Base-by-base conservation (phyloP, 2,888 invertebrate genomes). In the Orthosia gothica region DNA sequence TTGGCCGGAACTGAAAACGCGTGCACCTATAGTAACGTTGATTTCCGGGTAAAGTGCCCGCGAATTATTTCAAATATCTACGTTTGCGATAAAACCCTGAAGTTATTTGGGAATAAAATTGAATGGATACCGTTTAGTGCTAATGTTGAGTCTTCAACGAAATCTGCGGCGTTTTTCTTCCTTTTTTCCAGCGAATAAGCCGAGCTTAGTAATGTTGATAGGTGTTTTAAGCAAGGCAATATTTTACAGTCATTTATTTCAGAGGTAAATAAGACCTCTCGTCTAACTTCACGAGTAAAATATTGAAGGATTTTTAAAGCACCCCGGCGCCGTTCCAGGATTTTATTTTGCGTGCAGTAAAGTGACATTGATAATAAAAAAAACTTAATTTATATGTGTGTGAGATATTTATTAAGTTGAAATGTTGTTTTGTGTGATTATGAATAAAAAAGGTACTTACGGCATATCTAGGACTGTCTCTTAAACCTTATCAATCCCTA, bases 211-310 rank as follows among this genome's bases (percentile, higher is more conserved):
- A 84, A 86, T 70, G 76, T 76, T 85, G 76, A 75, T 85, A 76
- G 80, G 78, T 86, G 81, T 85, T 88, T 88, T 85, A 83, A 78
- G 75, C 79, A 50, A 74, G 79, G 84, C 68, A 83, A 87, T 88
- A 88, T 78, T 88, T 89, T 84, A 84, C 86, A 82, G 84, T 82
- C 78, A 85, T 90, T 89, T 89, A 87, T 89, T 88, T 79, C 75
- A 64, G 68, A 84, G 81, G 83, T 87, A 87, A 87, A 83, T 83
- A 83, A 83, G 83, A 82, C 63, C 79, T 82, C 70, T 82, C 73
- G 75, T 84, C 81, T 82, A 55, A 47, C 70, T 77, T 71, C 68
- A 71, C 81, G 79, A 78, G 65, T 72, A 81, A 84, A 85, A 79
- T 80, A 76, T 81, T 75, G 58, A 76, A 81, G 78, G 81, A 79